Evolutionary conservation across 2,797 vertebrate genomes (phyloP).

Genomic region (Dendrocincla tyrannina): DNA sequence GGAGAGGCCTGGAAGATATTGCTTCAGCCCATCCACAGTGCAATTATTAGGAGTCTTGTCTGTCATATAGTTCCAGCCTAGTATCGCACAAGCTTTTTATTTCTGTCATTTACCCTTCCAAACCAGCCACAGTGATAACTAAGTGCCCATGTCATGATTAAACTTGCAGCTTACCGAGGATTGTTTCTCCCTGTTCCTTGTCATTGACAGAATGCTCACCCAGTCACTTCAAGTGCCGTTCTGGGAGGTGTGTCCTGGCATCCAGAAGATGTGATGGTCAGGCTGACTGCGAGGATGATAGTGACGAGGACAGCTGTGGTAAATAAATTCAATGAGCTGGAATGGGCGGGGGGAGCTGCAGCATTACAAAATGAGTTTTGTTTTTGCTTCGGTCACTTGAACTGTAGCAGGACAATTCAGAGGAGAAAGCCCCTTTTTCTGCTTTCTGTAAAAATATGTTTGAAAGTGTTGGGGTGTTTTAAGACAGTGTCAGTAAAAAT

Average conservation of each 20-base stretch:
- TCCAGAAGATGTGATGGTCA: conserved; percentile 91
- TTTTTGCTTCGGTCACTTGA: background rate
- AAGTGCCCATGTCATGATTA: background rate
- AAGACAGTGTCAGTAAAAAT: background rate
- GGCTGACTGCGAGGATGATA: conserved; percentile 91
- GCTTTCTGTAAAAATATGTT: background rate
- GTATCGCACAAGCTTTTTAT: background rate
- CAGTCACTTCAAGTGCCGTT: conserved; percentile 92
- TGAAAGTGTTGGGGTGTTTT: background rate
- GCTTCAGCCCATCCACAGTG: background rate
- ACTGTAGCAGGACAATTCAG: background rate
- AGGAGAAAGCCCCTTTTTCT: background rate
- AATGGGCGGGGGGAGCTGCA: background rate
- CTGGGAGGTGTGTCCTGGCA: conserved; percentile 88
- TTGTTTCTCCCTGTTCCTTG: conserved; percentile 26
- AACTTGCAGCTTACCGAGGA: background rate
- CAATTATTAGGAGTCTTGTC: background rate
- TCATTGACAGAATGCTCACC: conserved; percentile 89
- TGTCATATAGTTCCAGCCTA: background rate
- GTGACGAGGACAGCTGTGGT: conserved; percentile 94
- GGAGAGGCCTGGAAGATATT: background rate
- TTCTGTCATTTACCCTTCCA: background rate
- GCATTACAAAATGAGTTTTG: background rate
- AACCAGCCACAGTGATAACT: background rate
- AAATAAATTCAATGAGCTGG: conserved; percentile 6